Percentiles rank a stretch among this genome's conserved stretches.
These are phyloP conservation scores for Ambastaia sidthimunki DNA, from an alignment of 2,797 vertebrate species.

Conservation along the genomic window DNA sequence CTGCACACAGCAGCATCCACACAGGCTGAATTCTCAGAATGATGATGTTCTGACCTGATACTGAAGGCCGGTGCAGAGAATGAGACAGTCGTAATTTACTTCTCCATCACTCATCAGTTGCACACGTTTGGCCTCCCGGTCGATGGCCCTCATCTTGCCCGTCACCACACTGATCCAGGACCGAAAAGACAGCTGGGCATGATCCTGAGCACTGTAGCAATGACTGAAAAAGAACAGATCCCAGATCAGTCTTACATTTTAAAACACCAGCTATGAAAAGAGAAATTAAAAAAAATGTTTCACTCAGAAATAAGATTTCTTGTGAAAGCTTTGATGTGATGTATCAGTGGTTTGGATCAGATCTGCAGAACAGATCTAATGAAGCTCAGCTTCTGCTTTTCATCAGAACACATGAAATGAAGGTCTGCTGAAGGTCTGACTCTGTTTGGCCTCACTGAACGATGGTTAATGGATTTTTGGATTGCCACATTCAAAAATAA, in stretches of 20 bases:
- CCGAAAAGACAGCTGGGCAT: slow-evolving; percentile 82
- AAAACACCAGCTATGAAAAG: not conserved
- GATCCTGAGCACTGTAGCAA: slow-evolving; percentile 83
- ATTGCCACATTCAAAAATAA: not conserved
- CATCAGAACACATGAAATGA: not conserved
- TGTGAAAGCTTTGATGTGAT: not conserved
- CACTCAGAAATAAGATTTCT: not conserved
- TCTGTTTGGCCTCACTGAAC: not conserved
- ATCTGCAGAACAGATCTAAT: slow-evolving; percentile 14
- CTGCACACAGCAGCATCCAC: not conserved
- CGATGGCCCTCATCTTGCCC: slow-evolving; percentile 88
- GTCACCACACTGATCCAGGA: slow-evolving; percentile 82
- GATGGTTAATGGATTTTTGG: not conserved
- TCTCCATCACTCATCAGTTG: slow-evolving; percentile 73
- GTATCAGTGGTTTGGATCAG: not conserved
- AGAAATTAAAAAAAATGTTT: not conserved
- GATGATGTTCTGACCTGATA: slow-evolving; percentile 82
- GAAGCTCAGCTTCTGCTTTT: not conserved
- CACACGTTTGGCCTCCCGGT: slow-evolving; percentile 83
- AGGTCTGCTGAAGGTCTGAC: too few species aligned
- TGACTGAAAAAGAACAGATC: slow-evolving; percentile 76
- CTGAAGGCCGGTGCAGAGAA: slow-evolving; percentile 89
- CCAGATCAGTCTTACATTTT: not conserved
- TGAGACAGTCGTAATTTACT: slow-evolving; percentile 86
- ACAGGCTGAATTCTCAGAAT: not conserved